Conservation (phyloP, 2,888 invertebrate species). For the Tupiocoris notatus region DNA sequence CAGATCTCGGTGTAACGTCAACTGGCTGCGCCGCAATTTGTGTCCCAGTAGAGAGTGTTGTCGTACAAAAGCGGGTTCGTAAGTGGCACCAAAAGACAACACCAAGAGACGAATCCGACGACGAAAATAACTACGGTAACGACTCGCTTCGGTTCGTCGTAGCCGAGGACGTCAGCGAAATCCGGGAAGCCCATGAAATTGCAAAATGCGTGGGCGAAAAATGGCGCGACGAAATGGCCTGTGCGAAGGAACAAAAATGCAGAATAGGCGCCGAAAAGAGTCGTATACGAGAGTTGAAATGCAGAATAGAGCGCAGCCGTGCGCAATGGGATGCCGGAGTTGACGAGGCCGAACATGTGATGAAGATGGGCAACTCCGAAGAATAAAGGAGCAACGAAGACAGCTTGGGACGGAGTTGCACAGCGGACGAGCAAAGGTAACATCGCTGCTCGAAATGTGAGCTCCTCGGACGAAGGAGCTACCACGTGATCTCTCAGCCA, state of each 20-base stretch:
- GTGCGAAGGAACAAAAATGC: slow-evolving; percentile 88
- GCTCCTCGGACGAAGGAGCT: slow-evolving; percentile 92
- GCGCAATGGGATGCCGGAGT: slow-evolving; percentile 67
- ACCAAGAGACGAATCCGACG: slow-evolving; percentile 75
- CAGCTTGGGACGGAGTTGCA: slow-evolving; percentile 69
- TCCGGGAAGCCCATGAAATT: slow-evolving; percentile 97
- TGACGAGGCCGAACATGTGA: slow-evolving; percentile 79
- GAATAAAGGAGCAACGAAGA: slow-evolving; percentile 83
- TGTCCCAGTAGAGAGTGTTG: slow-evolving; percentile 55
- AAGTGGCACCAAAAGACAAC: slow-evolving; percentile 69
- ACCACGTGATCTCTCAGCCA: slow-evolving; percentile 88
- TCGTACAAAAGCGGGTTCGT: slow-evolving; percentile 65
- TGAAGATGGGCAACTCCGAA: slow-evolving; percentile 92
- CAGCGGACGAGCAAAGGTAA: slow-evolving; percentile 83
- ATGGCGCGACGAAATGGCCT: slow-evolving; percentile 83
- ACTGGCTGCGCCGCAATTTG: slow-evolving; percentile 16
- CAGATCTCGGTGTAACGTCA: too few relatives aligned
- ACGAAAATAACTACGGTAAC: slow-evolving; percentile 68
- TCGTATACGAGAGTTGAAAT: slow-evolving; percentile 89
- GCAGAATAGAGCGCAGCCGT: slow-evolving; percentile 65
- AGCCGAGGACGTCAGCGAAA: slow-evolving; percentile 67
- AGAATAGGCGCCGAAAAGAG: slow-evolving; percentile 90
- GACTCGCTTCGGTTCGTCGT: slow-evolving; percentile 61
- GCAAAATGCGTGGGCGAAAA: slow-evolving; percentile 89
- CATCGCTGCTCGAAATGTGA: slow-evolving; percentile 94